Percentiles rank a stretch among this genome's conserved stretches.
Conservation (phyloP, 2,888 invertebrate genomes). For the Epinotia nisella region DNA sequence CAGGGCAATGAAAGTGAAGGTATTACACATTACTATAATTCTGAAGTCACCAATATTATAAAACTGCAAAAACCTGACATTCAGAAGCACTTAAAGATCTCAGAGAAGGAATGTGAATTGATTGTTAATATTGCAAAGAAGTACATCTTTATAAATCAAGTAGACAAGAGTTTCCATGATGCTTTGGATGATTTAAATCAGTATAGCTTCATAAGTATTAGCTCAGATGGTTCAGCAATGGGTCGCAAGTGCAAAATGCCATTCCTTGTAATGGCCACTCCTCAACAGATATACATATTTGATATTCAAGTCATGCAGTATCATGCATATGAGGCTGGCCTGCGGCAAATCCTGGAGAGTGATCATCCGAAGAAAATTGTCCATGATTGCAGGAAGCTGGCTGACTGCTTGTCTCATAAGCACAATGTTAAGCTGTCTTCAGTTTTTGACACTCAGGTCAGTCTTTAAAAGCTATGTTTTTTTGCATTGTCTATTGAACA, state of each 20-base stretch:
- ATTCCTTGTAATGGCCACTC: conserved; percentile 75
- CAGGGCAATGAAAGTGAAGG: conserved; percentile 67
- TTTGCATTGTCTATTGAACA: conserved; percentile 8
- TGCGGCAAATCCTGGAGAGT: conserved; percentile 77
- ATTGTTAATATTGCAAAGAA: conserved; percentile 73
- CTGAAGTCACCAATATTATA: conserved; percentile 74
- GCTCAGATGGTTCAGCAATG: conserved; percentile 79
- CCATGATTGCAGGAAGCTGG: conserved; percentile 84
- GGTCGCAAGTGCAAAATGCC: conserved; percentile 81
- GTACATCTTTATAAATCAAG: conserved; percentile 78
- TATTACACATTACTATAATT: conserved; percentile 72
- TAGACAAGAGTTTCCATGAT: conserved; percentile 73
- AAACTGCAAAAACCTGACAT: conserved; percentile 70
- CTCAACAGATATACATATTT: conserved; percentile 79
- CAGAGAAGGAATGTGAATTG: conserved; percentile 75
- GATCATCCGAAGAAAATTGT: conserved; percentile 82
- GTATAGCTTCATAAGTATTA: conserved; percentile 69
- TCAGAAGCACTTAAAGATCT: conserved; percentile 68
- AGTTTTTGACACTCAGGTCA: conserved; percentile 86
- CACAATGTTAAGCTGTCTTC: conserved; percentile 83
- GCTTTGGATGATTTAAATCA: conserved; percentile 72
- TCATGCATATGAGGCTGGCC: conserved; percentile 79
- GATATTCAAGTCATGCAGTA: conserved; percentile 80
- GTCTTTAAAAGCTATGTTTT: conserved; percentile 8
- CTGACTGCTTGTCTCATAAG: conserved; percentile 85